A percentile compares a stretch with the other conserved stretches of the same genome.
Conservation (phyloP, 2,113 vertebrate genomes). For the Takifugu flavidus region DNA sequence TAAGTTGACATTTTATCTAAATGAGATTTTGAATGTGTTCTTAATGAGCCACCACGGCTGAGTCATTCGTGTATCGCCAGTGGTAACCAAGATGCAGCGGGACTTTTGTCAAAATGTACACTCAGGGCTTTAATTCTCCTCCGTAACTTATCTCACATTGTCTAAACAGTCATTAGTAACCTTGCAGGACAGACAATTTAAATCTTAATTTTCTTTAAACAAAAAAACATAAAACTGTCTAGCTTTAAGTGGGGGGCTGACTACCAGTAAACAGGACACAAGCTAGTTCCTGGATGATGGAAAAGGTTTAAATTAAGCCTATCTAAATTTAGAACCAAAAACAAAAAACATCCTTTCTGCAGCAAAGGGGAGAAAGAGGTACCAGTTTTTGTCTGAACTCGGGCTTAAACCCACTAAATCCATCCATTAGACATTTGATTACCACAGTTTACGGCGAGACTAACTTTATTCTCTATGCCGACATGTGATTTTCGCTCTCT, state of each 20-base stretch:
- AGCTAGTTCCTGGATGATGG: constrained; percentile 19
- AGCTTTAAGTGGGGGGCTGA: not conserved
- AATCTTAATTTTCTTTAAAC: not conserved
- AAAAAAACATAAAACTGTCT: not conserved
- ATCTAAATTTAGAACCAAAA: constrained; percentile 32
- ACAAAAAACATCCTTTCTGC: constrained; percentile 27
- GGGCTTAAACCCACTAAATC: constrained; percentile 25
- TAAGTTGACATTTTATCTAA: not conserved
- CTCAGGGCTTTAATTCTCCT: not conserved
- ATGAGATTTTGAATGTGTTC: not conserved
- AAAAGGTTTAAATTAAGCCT: constrained; percentile 9
- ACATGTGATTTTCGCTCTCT: constrained; percentile 39
- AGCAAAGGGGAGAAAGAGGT: not conserved
- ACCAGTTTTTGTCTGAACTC: constrained; percentile 9
- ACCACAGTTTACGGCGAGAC: constrained; percentile 15
- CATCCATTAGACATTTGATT: constrained; percentile 29
- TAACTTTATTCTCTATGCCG: constrained; percentile 38
- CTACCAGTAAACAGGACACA: constrained; percentile 16
- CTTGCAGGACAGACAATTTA: not conserved
- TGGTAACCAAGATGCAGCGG: too few relatives aligned
- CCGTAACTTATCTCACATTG: too few relatives aligned
- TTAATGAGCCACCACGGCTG: not conserved
- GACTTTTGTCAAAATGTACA: too few relatives aligned
- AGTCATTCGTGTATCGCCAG: too few relatives aligned
- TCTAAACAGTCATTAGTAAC: too few relatives aligned